These are phyloP conservation scores for Anguilla anguilla DNA, from an alignment of 2,797 vertebrate genomes.

Conservation along the genomic window DNA sequence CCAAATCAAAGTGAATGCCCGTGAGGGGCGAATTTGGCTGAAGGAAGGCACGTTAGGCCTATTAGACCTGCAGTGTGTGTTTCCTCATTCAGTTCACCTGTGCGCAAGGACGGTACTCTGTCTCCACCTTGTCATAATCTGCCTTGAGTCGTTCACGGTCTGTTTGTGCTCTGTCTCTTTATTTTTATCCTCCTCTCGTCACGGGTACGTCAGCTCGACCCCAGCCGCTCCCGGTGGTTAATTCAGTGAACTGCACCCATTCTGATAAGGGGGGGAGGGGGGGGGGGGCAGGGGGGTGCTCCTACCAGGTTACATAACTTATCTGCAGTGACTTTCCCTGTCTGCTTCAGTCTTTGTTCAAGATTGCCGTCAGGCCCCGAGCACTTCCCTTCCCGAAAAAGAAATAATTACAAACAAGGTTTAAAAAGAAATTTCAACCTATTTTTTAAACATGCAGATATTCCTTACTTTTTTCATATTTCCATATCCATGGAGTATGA, in stretches of 20 bases:
- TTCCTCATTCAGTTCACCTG: background rate
- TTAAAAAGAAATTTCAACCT: background rate
- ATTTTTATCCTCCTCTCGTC: conserved; percentile 31
- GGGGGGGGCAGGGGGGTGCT: background rate
- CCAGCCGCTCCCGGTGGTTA: conserved; percentile 43
- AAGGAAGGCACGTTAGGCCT: conserved; percentile 2
- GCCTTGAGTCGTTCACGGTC: conserved; percentile 60
- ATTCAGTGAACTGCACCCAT: conserved; percentile 49
- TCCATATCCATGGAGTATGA: background rate
- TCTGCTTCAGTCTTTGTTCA: conserved; percentile 38
- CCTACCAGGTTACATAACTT: conserved; percentile 47
- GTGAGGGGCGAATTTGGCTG: conserved; percentile 2
- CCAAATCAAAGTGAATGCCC: background rate
- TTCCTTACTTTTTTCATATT: background rate
- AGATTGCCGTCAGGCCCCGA: background rate
- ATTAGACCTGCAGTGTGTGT: background rate
- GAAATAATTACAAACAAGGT: background rate
- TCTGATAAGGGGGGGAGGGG: background rate
- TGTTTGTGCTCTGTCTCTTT: conserved; percentile 58
- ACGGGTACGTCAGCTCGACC: conserved; percentile 27
- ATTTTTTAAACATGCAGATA: background rate
- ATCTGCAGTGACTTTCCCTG: conserved; percentile 46
- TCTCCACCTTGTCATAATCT: conserved; percentile 66
- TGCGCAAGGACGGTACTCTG: conserved; percentile 59
- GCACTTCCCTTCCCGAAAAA: background rate